Conservation (phyloP, 2,113 vertebrate genomes). For the Osmerus eperlanus region DNA sequence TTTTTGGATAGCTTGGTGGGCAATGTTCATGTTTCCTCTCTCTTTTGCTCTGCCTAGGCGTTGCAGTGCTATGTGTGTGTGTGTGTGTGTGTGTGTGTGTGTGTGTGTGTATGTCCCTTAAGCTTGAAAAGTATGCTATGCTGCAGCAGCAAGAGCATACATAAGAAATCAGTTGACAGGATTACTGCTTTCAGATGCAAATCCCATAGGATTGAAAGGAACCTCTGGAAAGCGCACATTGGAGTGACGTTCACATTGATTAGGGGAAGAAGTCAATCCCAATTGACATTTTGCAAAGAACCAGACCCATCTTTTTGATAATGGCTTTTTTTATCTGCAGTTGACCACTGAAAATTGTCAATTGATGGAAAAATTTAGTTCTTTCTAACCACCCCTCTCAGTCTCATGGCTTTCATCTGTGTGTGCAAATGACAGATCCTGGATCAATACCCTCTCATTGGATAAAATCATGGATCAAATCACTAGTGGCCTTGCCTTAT, state of each 20-base stretch:
- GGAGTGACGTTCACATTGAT: slow-evolving; percentile 51
- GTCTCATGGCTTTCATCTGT: slow-evolving; percentile 31
- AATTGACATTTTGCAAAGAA: slow-evolving; percentile 53
- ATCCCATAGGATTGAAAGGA: slow-evolving; percentile 46
- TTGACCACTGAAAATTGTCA: slow-evolving; percentile 35
- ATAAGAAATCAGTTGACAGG: slow-evolving; percentile 51
- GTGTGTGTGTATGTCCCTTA: slow-evolving; percentile 39
- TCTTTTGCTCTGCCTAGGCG: neutral
- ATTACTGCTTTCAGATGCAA: slow-evolving; percentile 60
- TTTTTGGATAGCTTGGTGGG: slow-evolving; percentile 31
- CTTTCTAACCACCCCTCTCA: slow-evolving; percentile 48
- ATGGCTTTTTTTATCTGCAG: slow-evolving; percentile 44
- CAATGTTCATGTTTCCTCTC: slow-evolving; percentile 3
- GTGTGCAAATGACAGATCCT: slow-evolving; percentile 11
- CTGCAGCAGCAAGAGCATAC: slow-evolving; percentile 36
- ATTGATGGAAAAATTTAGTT: slow-evolving; percentile 39
- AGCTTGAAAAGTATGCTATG: slow-evolving; percentile 37
- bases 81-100: slow-evolving; percentile 21
- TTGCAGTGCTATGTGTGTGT: slow-evolving; percentile 22
- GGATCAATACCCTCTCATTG: slow-evolving; percentile 51
- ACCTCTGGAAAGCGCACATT: slow-evolving; percentile 30
- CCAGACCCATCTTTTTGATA: slow-evolving; percentile 44
- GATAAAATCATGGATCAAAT: slow-evolving; percentile 33
- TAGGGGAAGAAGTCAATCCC: slow-evolving; percentile 53
- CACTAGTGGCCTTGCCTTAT: slow-evolving; percentile 17